These are phyloP conservation scores for Gymnocypris eckloni DNA, from an alignment of 2,797 vertebrate genomes.

Conservation along the genomic window DNA sequence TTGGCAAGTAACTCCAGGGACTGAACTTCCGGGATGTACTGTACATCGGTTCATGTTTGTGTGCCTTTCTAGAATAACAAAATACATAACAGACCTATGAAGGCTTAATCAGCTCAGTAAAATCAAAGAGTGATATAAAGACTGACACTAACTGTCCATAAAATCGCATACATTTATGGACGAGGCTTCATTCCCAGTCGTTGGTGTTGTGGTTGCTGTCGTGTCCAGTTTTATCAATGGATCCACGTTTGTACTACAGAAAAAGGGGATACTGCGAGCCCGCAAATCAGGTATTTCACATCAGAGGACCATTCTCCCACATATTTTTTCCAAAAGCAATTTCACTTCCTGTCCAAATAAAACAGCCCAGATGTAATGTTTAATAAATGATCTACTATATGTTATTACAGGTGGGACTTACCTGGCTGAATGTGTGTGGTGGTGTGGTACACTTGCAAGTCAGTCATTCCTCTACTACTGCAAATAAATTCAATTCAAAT, in stretches of 20 bases:
- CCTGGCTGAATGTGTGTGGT: constrained; percentile 92
- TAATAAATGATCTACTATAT: background rate
- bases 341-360: background rate
- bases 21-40: constrained; percentile 41
- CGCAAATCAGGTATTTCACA: constrained; percentile 81
- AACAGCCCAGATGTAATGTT: background rate
- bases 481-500: background rate
- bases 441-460: constrained; percentile 93
- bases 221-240: constrained; percentile 93
- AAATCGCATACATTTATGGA: constrained; percentile 36
- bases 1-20: background rate
- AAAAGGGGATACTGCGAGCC: constrained; percentile 91
- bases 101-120: background rate
- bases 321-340: background rate
- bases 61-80: background rate
- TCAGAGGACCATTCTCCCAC: background rate
- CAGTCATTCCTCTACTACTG: constrained; percentile 71
- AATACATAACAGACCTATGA: background rate
- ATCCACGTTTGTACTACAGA: constrained; percentile 94
- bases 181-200: constrained; percentile 55
- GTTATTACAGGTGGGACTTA: constrained; percentile 83
- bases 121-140: background rate
- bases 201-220: constrained; percentile 86
- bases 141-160: background rate
- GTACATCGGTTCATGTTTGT: background rate